phyloP scores from a whole-genome alignment of 1,140 invertebrate species.

The Brachystomella parvula region DNA sequence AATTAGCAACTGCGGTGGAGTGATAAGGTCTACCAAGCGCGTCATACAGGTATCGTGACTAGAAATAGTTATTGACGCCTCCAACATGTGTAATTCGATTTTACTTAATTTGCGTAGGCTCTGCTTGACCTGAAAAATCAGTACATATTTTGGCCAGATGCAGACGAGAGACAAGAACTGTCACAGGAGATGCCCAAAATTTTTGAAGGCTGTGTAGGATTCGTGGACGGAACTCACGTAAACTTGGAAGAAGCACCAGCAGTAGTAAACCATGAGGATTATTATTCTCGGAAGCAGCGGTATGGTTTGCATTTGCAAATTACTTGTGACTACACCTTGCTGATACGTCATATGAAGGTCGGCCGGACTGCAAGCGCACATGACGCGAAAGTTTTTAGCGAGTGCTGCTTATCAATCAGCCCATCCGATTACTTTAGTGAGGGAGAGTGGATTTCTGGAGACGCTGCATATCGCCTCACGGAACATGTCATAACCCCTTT shows the following conservation, averaged over 20 bases:
- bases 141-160: constrained; percentile 7
- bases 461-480: constrained; percentile 11
- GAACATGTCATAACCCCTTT: constrained; percentile 11
- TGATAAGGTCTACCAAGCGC: background rate
- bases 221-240: constrained; percentile 13
- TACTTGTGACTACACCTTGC: background rate
- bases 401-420: background rate
- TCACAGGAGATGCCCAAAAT: background rate
- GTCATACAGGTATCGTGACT: background rate
- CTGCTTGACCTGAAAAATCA: background rate
- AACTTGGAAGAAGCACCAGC: constrained; percentile 9
- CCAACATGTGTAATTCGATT: background rate
- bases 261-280: background rate
- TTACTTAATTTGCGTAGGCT: background rate
- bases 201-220: background rate
- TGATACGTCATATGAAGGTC: constrained; percentile 8
- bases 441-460: constrained; percentile 9
- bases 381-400: constrained; percentile 5
- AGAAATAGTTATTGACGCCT: background rate
- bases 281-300: constrained; percentile 14
- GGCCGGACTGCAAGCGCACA: background rate
- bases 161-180: background rate
- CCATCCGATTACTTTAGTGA: constrained; percentile 4
- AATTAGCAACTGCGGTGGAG: background rate
- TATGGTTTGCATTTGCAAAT: constrained; percentile 15